These are phyloP conservation scores for Aplidium turbinatum DNA, from an alignment of 23 tunicate genomes.

Conservation along the genomic window DNA sequence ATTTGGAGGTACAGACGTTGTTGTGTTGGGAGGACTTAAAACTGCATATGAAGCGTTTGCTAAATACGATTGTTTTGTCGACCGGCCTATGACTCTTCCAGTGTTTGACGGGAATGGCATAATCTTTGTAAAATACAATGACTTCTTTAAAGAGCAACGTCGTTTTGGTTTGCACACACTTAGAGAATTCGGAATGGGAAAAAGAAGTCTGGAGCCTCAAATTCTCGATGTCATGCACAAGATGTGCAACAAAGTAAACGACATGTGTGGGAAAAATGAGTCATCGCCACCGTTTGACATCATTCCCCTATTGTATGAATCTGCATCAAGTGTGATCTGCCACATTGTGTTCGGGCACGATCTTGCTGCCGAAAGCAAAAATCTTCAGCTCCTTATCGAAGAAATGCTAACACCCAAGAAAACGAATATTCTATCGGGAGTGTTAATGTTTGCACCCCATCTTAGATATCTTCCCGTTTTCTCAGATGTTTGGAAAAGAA, in stretches of 20 bases:
- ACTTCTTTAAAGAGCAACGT: conserved; percentile 51
- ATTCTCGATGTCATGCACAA: background rate
- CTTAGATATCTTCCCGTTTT: conserved; percentile 33
- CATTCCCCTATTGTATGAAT: conserved; percentile 15
- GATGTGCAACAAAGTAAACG: conserved; percentile 28
- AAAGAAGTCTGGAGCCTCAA: conserved; percentile 44
- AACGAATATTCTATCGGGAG: conserved; percentile 3
- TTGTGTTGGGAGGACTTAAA: conserved; percentile 32
- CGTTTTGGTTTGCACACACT: conserved; percentile 42
- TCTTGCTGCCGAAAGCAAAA: conserved; percentile 23
- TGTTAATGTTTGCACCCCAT: conserved; percentile 35
- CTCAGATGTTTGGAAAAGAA: background rate
- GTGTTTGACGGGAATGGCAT: conserved; percentile 31
- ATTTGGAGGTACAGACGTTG: conserved; percentile 28
- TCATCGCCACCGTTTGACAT: conserved; percentile 7
- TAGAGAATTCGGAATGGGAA: conserved; percentile 61
- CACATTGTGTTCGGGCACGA: conserved; percentile 37
- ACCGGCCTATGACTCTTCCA: conserved; percentile 39
- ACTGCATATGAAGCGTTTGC: conserved; percentile 53
- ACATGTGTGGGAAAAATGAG: background rate
- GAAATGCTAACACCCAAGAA: conserved; percentile 18
- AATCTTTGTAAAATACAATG: conserved; percentile 4
- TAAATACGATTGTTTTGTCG: conserved; percentile 33
- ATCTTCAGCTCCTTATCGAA: conserved; percentile 23
- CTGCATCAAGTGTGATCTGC: conserved; percentile 36